Percentiles rank a stretch among this genome's conserved stretches.
Conservation (phyloP, 2,797 vertebrate species). For the Gastrophryne carolinensis region DNA sequence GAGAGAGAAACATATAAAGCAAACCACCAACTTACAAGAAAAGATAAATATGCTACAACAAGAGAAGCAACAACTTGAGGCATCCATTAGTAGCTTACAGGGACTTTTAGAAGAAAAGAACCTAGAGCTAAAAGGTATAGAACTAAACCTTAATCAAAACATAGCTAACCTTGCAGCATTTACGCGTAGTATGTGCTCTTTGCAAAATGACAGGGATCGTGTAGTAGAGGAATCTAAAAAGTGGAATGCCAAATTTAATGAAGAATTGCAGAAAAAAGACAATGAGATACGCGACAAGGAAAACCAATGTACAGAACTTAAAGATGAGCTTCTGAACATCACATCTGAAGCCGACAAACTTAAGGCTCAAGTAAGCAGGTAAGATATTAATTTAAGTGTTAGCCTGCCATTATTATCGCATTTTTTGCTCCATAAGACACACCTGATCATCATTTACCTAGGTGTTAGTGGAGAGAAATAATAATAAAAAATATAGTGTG, state of each 20-base stretch:
- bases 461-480: no score
- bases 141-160: constrained; percentile 81
- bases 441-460: no score
- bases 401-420: no score
- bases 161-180: constrained; percentile 90
- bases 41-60: constrained; percentile 74
- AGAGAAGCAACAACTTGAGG: constrained; percentile 75
- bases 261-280: constrained; percentile 85
- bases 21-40: constrained; percentile 82
- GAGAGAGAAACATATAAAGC: constrained; percentile 79
- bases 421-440: no score
- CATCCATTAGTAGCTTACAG: constrained; percentile 69
- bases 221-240: constrained; percentile 87
- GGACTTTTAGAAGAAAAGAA: constrained; percentile 70
- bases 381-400: neutral
- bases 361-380: constrained; percentile 68
- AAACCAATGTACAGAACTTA: constrained; percentile 69
- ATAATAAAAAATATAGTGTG: no score
- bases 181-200: constrained; percentile 92
- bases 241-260: constrained; percentile 88
- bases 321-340: constrained; percentile 77
- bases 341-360: constrained; percentile 74
- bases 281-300: constrained; percentile 82
- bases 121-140: constrained; percentile 73
- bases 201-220: constrained; percentile 92